Percentiles rank a stretch among this genome's conserved stretches.
Conservation (phyloP, 2,888 invertebrate genomes). For the Dichetophora obliterata region DNA sequence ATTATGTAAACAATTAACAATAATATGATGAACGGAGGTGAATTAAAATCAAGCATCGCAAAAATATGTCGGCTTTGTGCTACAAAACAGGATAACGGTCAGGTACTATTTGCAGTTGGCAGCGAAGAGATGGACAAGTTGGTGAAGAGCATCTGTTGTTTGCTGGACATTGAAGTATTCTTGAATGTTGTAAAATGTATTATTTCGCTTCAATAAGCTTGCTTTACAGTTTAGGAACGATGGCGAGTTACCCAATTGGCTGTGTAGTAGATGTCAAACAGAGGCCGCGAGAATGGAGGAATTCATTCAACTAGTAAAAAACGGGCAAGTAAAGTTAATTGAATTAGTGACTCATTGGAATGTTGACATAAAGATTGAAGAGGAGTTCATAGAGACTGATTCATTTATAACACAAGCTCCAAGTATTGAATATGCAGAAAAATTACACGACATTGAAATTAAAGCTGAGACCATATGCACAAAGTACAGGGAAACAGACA, state of each 20-base stretch:
- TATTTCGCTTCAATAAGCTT: not conserved
- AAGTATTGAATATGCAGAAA: not conserved
- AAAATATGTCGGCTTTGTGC: conserved; percentile 82
- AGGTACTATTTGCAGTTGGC: conserved; percentile 73
- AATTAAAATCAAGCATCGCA: conserved; percentile 70
- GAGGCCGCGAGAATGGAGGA: conserved; percentile 81
- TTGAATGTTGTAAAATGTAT: not conserved
- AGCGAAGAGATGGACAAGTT: conserved; percentile 11
- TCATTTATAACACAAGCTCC: not conserved
- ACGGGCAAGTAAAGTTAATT: conserved; percentile 73
- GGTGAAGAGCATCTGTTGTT: conserved; percentile 24
- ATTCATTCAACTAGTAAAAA: conserved; percentile 79
- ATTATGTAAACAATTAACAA: not conserved
- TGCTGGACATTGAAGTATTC: conserved; percentile 30
- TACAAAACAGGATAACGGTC: conserved; percentile 79
- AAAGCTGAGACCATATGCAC: conserved; percentile 15
- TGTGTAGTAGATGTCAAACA: conserved; percentile 83
- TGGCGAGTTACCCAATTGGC: conserved; percentile 78
- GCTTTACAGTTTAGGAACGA: conserved; percentile 76
- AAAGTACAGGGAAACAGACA: conserved; percentile 49
- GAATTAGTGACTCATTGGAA: conserved; percentile 45
- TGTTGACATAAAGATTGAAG: not conserved
- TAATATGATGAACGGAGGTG: conserved; percentile 60
- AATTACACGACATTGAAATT: no score
- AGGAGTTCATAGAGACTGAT: not conserved